A percentile compares a stretch with the other conserved stretches of the same genome.
These are phyloP conservation scores for Picathartes gymnocephalus DNA, from an alignment of 2,113 vertebrate species.

Conservation along the genomic window DNA sequence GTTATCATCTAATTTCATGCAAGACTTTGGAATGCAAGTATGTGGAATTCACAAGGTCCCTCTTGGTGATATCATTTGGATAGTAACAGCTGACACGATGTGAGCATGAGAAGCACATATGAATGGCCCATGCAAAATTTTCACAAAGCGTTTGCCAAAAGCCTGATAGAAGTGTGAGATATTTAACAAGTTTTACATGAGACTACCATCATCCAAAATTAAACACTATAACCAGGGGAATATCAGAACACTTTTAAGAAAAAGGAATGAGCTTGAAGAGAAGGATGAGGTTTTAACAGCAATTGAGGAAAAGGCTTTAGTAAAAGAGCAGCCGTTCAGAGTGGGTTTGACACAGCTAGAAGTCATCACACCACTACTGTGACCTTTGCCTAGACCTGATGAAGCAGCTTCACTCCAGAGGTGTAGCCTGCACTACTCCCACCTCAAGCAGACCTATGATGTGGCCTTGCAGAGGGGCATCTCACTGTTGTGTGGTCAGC, in stretches of 20 bases:
- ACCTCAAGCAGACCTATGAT: not conserved
- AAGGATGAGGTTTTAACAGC: not conserved
- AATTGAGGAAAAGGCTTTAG: not conserved
- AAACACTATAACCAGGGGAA: not conserved
- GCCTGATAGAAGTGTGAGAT: not conserved
- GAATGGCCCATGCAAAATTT: not conserved
- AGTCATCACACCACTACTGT: accelerated
- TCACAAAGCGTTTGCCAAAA: not conserved
- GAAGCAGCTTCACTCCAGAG: not conserved
- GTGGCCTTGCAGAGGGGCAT: accelerated
- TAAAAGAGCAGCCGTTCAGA: not conserved
- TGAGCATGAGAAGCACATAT: accelerated
- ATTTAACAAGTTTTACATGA: not conserved
- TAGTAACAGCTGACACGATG: not conserved
- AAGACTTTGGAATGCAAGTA: not conserved
- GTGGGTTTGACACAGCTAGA: not conserved
- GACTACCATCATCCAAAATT: not conserved
- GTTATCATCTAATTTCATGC: not conserved
- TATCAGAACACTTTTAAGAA: not conserved
- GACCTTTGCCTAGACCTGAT: not conserved
- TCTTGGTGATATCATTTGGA: not conserved
- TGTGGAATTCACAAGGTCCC: not conserved
- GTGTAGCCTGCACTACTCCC: not conserved
- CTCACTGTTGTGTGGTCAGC: not conserved
- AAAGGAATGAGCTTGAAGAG: not conserved